A percentile compares a stretch with the other conserved stretches of the same genome.
Evolutionary conservation across 2,888 invertebrate genomes (phyloP).

Genomic region (Choristoneura rosaceana): DNA sequence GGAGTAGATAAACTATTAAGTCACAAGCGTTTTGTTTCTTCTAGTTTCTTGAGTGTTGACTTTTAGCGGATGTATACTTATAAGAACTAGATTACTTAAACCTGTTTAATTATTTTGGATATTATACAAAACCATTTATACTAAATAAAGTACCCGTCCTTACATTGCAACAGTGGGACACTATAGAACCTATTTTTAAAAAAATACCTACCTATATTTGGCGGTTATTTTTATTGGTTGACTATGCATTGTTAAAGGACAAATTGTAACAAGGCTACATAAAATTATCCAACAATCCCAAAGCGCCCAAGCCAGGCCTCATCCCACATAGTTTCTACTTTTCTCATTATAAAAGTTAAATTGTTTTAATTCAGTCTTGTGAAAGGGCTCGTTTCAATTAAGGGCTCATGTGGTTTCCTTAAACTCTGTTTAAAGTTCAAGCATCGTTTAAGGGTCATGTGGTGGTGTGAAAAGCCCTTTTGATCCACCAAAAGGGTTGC

Average conservation of each 20-base stretch:
- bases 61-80: too few species aligned
- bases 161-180: too few species aligned
- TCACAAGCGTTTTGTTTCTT: too few species aligned
- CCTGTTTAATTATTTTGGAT: too few species aligned
- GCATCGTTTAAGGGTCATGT: constrained; percentile 53
- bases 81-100: too few species aligned
- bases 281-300: neutral
- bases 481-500: constrained; percentile 53
- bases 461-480: constrained; percentile 58
- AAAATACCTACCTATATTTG: too few species aligned
- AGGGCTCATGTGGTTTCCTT: constrained; percentile 61
- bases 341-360: constrained; percentile 49
- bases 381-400: constrained; percentile 71
- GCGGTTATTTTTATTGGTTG: too few species aligned
- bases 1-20: constrained; percentile 53
- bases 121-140: too few species aligned
- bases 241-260: neutral
- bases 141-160: too few species aligned
- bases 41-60: too few species aligned
- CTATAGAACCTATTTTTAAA: too few species aligned
- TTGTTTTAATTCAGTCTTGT: constrained; percentile 56
- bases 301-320: neutral
- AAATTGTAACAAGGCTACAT: neutral
- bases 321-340: constrained; percentile 36
- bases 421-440: constrained; percentile 67